Evolutionary conservation across 2,113 vertebrate genomes (phyloP).

Genomic region (Zosterops borbonicus): DNA sequence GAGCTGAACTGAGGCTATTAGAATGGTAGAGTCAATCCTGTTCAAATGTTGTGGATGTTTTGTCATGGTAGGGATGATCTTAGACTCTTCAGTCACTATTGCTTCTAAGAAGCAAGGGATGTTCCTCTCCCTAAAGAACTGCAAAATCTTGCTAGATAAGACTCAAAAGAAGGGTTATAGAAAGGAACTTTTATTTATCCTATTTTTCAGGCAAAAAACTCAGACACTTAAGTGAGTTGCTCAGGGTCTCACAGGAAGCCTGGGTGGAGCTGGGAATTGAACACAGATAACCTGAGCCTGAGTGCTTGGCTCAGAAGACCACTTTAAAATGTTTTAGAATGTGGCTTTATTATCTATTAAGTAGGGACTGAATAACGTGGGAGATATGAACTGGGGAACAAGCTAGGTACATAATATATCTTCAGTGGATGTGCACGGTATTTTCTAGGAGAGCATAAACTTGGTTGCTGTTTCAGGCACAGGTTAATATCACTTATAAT

Average conservation of each 20-base stretch:
- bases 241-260: conserved; percentile 36
- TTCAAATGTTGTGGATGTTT: neutral
- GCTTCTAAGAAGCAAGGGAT: neutral
- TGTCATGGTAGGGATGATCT: neutral
- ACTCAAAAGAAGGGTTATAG: neutral
- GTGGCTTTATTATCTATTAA: conserved; percentile 24
- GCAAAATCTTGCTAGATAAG: neutral
- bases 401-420: neutral
- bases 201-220: conserved; percentile 22
- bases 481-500: conserved; percentile 15
- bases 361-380: neutral
- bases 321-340: conserved; percentile 28
- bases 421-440: neutral
- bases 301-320: conserved; percentile 19
- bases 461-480: conserved; percentile 3
- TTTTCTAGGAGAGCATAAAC: neutral
- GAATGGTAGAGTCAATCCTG: neutral
- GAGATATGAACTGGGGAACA: neutral
- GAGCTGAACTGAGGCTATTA: neutral
- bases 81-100: neutral
- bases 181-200: conserved; percentile 16
- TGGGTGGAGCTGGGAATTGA: conserved; percentile 30
- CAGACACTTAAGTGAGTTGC: neutral
- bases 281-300: conserved; percentile 9
- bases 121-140: neutral